Base-by-base conservation (phyloP, 2,888 invertebrate species). In the Conops quadrifasciatus region DNA sequence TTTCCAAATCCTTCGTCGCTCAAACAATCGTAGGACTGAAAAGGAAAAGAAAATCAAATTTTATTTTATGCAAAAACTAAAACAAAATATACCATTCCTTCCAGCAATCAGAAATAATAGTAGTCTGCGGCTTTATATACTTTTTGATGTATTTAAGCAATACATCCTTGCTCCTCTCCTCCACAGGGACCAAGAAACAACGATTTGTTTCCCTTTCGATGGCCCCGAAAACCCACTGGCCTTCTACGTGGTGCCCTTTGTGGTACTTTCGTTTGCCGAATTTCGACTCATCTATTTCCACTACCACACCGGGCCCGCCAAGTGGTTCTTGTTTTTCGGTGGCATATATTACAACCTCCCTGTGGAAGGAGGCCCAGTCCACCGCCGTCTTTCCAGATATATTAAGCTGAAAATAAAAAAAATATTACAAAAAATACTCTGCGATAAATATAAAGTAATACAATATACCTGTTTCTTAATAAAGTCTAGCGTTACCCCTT, bases 191-290 rank as follows among this genome's bases (percentile, higher is more conserved):
- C n/a, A 67, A 24, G 28, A 69, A 71, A 53, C 70, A 71, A 15
- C 36, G 47, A 21, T 62, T 62, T 19, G 43, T 65, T 2, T 7
- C 15, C 21, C 71, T 30, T 45, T 66, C 71, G 1, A 71, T 60
- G 1, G 51, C 71, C 1, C 67, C 71, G 24, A 71, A 71, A n/a
- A 71, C 53, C 63, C 71, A 71, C 26, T 67, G 71, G 13, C 71
- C 67, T 16, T 71, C 63, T 5, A 64, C 71, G 9, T 24, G 43
- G 21, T 71, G 67, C 4, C 71, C 67, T 1, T 63, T 16, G 36
- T 71, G 59, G 19, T 67, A 67, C 43, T 71, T 67, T 2, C 66
- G n/a, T 19, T 30, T 24, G 0, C 66, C 70, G 13, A 70, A 65
- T 49, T 70, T 66, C 2, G 51, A 36, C 47, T 65, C 65, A n/a